Evolutionary conservation across 2,113 vertebrate species (phyloP), one percentile per base, ranked within the genome.

Genomic region (Actenoides lindsayi): DNA sequence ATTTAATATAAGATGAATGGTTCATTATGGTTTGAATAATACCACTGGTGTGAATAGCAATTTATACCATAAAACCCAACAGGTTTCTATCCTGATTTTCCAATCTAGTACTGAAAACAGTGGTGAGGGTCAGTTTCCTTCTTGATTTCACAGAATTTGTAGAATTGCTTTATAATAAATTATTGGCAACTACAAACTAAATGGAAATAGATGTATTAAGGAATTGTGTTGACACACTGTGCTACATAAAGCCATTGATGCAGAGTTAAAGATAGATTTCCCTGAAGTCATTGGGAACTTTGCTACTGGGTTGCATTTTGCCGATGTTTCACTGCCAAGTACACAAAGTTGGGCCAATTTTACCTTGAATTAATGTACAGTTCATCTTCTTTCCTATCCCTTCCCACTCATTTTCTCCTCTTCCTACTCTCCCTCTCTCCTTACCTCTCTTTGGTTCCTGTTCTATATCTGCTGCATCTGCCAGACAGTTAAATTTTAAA

Each of bases 401-500:
- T 95, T 25, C 31, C 50, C 46, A 68, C 62, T 65, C 50, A 44
- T 70, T 83, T 93, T 89, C 78, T 91, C 39, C 15, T 79, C 50
- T 94, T 96, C 68, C 50, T 90, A 35, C 54, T 78, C 60, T 90
- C 48, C 23, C 60, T 89, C 27, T 16, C 44, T 87, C 53, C 68
- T 83, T 83, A 90, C 93, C 85, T 92, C 87, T 67, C 35, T 79
- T 77, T 84, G 62, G 79, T 78, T 93, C 84, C 84, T 96, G n/a
- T 80, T 92, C 84, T 89, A 23, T 94, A 60, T 94, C 69, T 94
- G 78, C 87, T 87, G 60, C 62, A 63, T 96, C 83, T 96, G 96
- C 88, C 90, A 94, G 79, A 92, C 92, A 96, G 96, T 96, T 96
- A 97, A 95, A 96, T 94, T 97, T 97, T 97, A 96, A 97, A 97